phyloP scores from a whole-genome alignment of 2,888 invertebrate genomes.

The Plebejus anna region DNA sequence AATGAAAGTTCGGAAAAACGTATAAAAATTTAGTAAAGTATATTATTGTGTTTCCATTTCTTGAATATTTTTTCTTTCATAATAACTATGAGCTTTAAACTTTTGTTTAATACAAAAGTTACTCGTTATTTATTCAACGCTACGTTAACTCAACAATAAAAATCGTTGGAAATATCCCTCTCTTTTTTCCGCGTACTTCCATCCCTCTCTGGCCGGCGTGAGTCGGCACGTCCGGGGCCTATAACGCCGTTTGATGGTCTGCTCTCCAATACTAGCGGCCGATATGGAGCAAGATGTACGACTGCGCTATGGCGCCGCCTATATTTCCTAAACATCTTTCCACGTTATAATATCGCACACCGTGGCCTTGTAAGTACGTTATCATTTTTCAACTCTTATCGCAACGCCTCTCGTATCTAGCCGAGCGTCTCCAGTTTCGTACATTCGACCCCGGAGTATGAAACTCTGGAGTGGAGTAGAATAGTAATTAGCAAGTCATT shows the following conservation, averaged over 20 bases:
- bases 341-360: conserved; percentile 65
- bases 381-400: conserved; percentile 30
- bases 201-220: conserved; percentile 59
- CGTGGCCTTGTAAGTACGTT: conserved; percentile 65
- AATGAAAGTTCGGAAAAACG: background rate
- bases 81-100: background rate
- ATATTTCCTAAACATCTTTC: conserved; percentile 79
- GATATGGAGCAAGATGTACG: conserved; percentile 76
- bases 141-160: conserved; percentile 66
- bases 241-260: conserved; percentile 79
- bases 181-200: conserved; percentile 52
- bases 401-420: conserved; percentile 34
- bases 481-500: conserved; percentile 41
- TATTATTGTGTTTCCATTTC: background rate
- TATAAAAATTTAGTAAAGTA: background rate
- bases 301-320: conserved; percentile 78
- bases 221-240: conserved; percentile 75
- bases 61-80: background rate
- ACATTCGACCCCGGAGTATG: background rate
- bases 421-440: background rate
- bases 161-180: conserved; percentile 63
- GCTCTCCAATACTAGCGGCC: conserved; percentile 78
- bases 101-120: background rate
- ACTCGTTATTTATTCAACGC: conserved; percentile 39
- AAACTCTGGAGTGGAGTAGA: background rate